Evolutionary conservation across 2,888 invertebrate genomes (phyloP), one percentile per base, ranked within the genome.

Genomic region (Tenodera sinensis): DNA sequence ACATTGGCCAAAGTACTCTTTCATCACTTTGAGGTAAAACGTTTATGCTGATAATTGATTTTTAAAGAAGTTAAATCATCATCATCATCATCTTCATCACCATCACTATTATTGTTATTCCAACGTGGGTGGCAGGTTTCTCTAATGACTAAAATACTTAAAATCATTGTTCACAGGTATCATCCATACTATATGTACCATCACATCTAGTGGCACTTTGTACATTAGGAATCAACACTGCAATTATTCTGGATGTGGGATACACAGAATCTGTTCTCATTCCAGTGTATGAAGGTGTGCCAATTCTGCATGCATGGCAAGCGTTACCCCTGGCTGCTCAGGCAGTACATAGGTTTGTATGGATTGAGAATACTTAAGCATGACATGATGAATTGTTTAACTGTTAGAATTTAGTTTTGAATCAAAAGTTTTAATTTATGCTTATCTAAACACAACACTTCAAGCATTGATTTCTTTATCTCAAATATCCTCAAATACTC

Each of bases 1-100:
- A 97, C 97, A 0, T 94, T 99, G 15, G 98, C 98, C 0, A 97
- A 97, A 93, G 98, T 98, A 28, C 94, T 99, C n/a, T 99, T 98
- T 92, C 95, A 95, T 89, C 98, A 99, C 93, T 99, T 97, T 94
- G 98, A 99, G 95, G 97, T 98, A 92, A 94, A 71, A 71, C 20
- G 6, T 71, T 12, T 20, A 4, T 71, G 54, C 54, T 54, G 0
- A 71, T 71, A 6, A 0, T 1, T 12, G 9, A 0, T 42, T 42
- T 42, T 42, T 42, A 42, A 42, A 42, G 42, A 9, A 42, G 9
- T 42, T 12, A 12, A 12, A 1, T 12, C 3, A 30, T 42, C 1
- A 42, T 42, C 1, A 42, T 42, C 1, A 42, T 42, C 1, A 42
- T 12, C 12, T 1, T 12, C 12, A 42, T 12, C 12, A 42, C 1